These are phyloP conservation scores for Gobio occitaniae DNA, from an alignment of 2,797 vertebrate species.

Conservation along the genomic window DNA sequence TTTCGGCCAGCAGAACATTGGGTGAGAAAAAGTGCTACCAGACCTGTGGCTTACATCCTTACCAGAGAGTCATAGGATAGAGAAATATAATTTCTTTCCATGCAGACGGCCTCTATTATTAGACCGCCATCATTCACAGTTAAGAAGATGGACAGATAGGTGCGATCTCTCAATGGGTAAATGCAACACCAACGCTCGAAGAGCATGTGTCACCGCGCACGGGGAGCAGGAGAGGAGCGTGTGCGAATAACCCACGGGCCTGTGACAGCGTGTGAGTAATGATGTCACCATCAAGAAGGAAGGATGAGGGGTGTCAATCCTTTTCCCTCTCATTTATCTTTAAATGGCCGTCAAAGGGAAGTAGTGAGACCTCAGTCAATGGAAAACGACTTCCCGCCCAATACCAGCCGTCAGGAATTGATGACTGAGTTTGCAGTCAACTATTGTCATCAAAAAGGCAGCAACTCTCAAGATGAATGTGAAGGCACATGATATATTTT, in stretches of 20 bases:
- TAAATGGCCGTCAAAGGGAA: slow-evolving; percentile 15
- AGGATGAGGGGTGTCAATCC: slow-evolving; percentile 36
- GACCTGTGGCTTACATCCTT: not conserved
- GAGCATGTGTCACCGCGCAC: slow-evolving; percentile 46
- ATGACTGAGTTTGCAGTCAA: not conserved
- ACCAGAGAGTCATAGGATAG: not conserved
- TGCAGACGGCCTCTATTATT: slow-evolving; percentile 52
- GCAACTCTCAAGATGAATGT: not conserved
- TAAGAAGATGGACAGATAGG: slow-evolving; percentile 63
- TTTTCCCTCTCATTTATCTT: slow-evolving; percentile 31
- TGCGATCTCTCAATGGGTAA: slow-evolving; percentile 60
- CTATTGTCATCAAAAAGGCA: not conserved
- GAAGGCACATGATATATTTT: slow-evolving; percentile 10
- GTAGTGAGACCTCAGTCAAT: slow-evolving; percentile 20
- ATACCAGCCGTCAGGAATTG: not conserved
- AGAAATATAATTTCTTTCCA: slow-evolving; percentile 11
- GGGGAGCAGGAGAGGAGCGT: slow-evolving; percentile 40
- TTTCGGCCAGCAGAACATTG: not conserved
- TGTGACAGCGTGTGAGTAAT: slow-evolving; percentile 53
- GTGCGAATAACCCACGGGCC: slow-evolving; percentile 45
- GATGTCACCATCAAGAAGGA: slow-evolving; percentile 52
- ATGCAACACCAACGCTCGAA: slow-evolving; percentile 50
- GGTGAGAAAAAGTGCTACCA: slow-evolving; percentile 19
- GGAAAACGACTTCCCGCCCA: slow-evolving; percentile 10
- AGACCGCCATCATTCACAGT: slow-evolving; percentile 52